Evolutionary conservation across 2,113 vertebrate species (phyloP).

Genomic region (Camarhynchus parvulus): DNA sequence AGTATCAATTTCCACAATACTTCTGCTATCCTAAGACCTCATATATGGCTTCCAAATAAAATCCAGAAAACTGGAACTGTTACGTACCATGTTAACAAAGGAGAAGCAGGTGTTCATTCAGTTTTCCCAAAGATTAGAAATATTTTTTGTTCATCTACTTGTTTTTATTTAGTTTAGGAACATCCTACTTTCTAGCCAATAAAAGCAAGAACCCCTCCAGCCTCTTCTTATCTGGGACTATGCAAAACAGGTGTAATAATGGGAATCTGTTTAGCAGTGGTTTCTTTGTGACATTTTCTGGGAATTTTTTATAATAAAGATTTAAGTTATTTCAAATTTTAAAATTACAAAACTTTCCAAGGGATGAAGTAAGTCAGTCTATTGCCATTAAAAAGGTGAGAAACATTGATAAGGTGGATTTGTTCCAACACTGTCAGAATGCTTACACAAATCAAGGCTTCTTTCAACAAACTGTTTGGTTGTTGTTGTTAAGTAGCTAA

Average conservation of each 20-base stretch:
- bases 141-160: neutral
- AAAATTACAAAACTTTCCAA: neutral
- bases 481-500: neutral
- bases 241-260: neutral
- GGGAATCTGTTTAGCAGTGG: neutral
- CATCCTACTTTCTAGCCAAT: neutral
- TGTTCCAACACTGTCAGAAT: neutral
- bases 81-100: neutral
- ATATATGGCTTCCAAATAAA: neutral
- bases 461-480: neutral
- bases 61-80: neutral
- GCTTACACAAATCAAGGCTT: neutral
- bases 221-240: neutral
- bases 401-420: neutral
- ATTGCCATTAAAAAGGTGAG: neutral
- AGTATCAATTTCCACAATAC: neutral
- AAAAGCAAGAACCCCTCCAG: neutral
- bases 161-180: neutral
- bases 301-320: neutral
- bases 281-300: neutral
- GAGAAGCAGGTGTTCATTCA: neutral
- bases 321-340: neutral
- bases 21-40: neutral
- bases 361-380: neutral
- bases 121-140: neutral